Conservation (phyloP, 2,888 invertebrate species). For the Malachius bipustulatus region DNA sequence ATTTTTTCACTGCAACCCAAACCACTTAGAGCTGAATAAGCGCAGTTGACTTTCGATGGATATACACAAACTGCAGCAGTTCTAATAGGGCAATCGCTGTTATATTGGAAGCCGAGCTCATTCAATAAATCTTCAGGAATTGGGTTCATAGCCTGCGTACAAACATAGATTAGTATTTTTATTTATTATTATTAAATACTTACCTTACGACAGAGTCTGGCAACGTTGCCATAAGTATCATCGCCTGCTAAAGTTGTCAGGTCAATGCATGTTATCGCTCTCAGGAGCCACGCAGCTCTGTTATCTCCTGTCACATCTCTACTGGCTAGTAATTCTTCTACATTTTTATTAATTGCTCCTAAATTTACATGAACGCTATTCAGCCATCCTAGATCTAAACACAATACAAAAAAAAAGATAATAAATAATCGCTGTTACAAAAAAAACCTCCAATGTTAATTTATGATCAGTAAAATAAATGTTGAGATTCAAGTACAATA, state of each 20-base stretch:
- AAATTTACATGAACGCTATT: constrained; percentile 44
- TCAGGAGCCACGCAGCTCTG: constrained; percentile 64
- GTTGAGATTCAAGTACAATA: no score
- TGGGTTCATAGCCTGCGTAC: constrained; percentile 32
- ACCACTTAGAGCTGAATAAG: constrained; percentile 44
- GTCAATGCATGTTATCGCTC: constrained; percentile 78
- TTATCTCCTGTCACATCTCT: constrained; percentile 37
- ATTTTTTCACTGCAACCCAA: constrained; percentile 45
- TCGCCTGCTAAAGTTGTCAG: constrained; percentile 84
- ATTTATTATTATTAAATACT: no score
- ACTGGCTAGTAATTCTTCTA: constrained; percentile 37
- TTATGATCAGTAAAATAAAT: no score
- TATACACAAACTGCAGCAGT: constrained; percentile 95
- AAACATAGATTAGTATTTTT: neutral
- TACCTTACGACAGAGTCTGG: constrained; percentile 71
- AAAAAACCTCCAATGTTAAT: no score
- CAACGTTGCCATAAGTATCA: constrained; percentile 66
- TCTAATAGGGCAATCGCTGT: constrained; percentile 36
- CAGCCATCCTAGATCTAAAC: constrained; percentile 40
- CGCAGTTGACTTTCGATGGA: constrained; percentile 72
- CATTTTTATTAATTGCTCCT: constrained; percentile 43
- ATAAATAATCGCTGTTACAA: no score
- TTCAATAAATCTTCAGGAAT: constrained; percentile 24
- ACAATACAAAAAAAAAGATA: constrained; percentile 9
- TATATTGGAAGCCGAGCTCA: constrained; percentile 31